These are phyloP conservation scores for Tauraco erythrolophus DNA, from an alignment of 2,113 vertebrate species.

Conservation along the genomic window DNA sequence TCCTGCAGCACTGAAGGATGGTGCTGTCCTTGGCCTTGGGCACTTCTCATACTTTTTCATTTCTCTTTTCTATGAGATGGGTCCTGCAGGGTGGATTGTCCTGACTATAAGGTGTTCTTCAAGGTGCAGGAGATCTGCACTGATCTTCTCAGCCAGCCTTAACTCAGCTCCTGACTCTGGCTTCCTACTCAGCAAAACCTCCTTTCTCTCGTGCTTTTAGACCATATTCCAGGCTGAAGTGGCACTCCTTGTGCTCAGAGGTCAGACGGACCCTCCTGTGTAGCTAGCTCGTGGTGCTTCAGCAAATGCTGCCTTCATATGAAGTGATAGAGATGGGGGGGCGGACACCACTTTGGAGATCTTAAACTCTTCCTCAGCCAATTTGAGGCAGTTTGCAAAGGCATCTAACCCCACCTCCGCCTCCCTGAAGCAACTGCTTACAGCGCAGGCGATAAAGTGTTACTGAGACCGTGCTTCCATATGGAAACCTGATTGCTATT, in stretches of 20 bases:
- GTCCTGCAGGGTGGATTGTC: background rate
- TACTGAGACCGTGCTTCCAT: background rate
- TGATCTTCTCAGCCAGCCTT: background rate
- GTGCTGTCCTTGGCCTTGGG: background rate
- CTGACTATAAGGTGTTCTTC: background rate
- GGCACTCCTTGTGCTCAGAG: background rate
- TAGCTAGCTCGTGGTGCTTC: background rate
- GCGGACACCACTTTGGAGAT: accelerated
- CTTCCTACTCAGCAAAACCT: background rate
- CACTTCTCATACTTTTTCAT: background rate
- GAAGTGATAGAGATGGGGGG: background rate
- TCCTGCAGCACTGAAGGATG: background rate
- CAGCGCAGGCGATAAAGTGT: background rate
- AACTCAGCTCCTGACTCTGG: background rate
- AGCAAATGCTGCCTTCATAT: background rate
- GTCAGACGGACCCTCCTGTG: background rate
- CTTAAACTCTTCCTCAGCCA: background rate
- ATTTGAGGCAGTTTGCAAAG: background rate
- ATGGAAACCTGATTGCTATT: background rate
- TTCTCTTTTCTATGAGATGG: background rate
- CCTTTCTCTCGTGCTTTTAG: background rate
- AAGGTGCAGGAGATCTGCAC: background rate
- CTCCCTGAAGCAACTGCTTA: background rate
- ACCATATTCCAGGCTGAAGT: background rate
- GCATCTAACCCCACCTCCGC: background rate